These are phyloP conservation scores for Clarias gariepinus DNA, from an alignment of 2,113 vertebrate species.

Conservation along the genomic window DNA sequence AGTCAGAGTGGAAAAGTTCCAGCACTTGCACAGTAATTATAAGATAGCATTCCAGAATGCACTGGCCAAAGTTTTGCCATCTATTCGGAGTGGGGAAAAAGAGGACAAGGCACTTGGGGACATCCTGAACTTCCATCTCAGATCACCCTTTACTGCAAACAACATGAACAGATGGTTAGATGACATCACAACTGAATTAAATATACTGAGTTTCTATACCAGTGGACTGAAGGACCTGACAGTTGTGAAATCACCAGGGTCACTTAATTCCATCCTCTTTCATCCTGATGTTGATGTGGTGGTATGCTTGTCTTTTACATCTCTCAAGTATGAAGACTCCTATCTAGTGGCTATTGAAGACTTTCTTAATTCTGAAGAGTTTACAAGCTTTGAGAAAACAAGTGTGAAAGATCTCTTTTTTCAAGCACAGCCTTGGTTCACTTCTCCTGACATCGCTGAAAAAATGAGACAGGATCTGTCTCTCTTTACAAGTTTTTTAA, in stretches of 20 bases:
- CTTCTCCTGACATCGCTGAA: background rate
- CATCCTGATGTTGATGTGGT: slow-evolving; percentile 1
- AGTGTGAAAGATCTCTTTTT: no score
- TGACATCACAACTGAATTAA: slow-evolving; percentile 25
- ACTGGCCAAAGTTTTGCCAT: slow-evolving; percentile 48
- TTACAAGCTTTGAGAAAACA: background rate
- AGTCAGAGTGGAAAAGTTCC: slow-evolving; percentile 51
- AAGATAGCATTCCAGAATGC: slow-evolving; percentile 38
- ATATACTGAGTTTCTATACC: slow-evolving; percentile 27
- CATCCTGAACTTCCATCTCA: background rate
- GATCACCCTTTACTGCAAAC: slow-evolving; percentile 28
- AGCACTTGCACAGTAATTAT: slow-evolving; percentile 37
- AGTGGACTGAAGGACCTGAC: slow-evolving; percentile 44
- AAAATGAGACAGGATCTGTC: slow-evolving; percentile 12
- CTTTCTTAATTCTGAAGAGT: background rate
- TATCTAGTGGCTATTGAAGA: slow-evolving; percentile 17
- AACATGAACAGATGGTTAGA: slow-evolving; percentile 51
- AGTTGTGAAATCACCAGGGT: background rate
- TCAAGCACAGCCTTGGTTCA: slow-evolving; percentile 7
- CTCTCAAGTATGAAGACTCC: slow-evolving; percentile 43
- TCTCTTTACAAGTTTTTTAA: slow-evolving; percentile 1
- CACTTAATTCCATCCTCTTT: background rate
- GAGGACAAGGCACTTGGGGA: slow-evolving; percentile 46
- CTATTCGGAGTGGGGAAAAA: slow-evolving; percentile 53
- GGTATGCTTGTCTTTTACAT: slow-evolving; percentile 57